A percentile compares a stretch with the other conserved stretches of the same genome.
phyloP scores from a whole-genome alignment of 2,888 invertebrate species.

The Creontiades dilutus region DNA sequence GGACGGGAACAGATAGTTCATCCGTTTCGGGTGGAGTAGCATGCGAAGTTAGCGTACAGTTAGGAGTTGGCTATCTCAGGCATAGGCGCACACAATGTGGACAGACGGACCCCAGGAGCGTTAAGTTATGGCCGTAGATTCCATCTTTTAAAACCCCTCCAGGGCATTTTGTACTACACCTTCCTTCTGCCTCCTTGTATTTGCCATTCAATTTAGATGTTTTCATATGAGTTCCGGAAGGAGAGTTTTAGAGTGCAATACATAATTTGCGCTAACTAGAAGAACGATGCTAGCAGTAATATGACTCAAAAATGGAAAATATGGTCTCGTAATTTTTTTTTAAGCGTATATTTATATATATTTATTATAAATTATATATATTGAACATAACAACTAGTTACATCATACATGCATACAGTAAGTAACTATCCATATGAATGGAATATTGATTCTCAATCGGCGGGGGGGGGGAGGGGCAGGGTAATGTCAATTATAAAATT shows the following conservation, averaged over 20 bases:
- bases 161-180: conserved; percentile 57
- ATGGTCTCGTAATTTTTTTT: no score
- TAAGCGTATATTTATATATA: no score
- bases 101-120: conserved; percentile 52
- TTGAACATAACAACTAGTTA: no score
- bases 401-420: no score
- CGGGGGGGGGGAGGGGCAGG: no score
- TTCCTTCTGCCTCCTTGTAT: conserved; percentile 30
- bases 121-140: conserved; percentile 49
- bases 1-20: conserved; percentile 48
- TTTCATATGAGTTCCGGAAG: background rate
- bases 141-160: conserved; percentile 18
- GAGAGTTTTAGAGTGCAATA: background rate
- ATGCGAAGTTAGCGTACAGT: conserved; percentile 61
- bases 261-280: no score
- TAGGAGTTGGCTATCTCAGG: conserved; percentile 62
- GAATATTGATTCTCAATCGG: no score
- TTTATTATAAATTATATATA: no score
- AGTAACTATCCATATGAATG: no score
- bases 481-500: no score
- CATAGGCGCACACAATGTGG: conserved; percentile 57
- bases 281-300: no score
- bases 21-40: conserved; percentile 40
- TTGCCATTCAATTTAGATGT: conserved; percentile 42
- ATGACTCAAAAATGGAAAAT: no score